Conservation (phyloP, 2,797 vertebrate species). For the Trachurus trachurus region DNA sequence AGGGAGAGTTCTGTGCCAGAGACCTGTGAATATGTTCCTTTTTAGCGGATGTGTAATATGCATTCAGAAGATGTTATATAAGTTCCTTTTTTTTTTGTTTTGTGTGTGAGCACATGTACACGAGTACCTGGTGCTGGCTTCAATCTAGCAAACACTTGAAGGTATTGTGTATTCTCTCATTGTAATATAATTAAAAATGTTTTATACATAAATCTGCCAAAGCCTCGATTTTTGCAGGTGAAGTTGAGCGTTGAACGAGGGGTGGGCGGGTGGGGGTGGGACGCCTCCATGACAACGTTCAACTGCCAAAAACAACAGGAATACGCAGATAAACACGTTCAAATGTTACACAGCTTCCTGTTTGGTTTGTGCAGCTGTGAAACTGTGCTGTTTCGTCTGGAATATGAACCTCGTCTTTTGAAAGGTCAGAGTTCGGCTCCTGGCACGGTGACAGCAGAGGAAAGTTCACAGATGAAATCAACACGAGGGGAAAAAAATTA, state of each 20-base stretch:
- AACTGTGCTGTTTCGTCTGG: slow-evolving; percentile 27
- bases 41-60: slow-evolving; percentile 82
- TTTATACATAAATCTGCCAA: slow-evolving; percentile 86
- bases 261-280: not conserved
- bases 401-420: slow-evolving; percentile 14
- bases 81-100: slow-evolving; percentile 72
- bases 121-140: slow-evolving; percentile 85
- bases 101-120: slow-evolving; percentile 73
- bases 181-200: slow-evolving; percentile 94
- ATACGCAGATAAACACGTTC: slow-evolving; percentile 48
- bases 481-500: not conserved
- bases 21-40: slow-evolving; percentile 87
- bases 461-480: not conserved
- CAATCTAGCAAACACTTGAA: slow-evolving; percentile 82
- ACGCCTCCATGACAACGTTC: not conserved
- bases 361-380: slow-evolving; percentile 69
- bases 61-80: slow-evolving; percentile 85
- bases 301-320: slow-evolving; percentile 40
- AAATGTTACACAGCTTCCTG: slow-evolving; percentile 63
- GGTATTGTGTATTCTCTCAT: slow-evolving; percentile 89
- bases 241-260: not conserved
- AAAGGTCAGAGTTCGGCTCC: slow-evolving; percentile 51
- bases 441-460: not conserved
- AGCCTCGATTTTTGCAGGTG: slow-evolving; percentile 51
- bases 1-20: slow-evolving; percentile 89